Evolutionary conservation across 2,888 invertebrate species (phyloP).

Genomic region (Pilophorus perplexus): DNA sequence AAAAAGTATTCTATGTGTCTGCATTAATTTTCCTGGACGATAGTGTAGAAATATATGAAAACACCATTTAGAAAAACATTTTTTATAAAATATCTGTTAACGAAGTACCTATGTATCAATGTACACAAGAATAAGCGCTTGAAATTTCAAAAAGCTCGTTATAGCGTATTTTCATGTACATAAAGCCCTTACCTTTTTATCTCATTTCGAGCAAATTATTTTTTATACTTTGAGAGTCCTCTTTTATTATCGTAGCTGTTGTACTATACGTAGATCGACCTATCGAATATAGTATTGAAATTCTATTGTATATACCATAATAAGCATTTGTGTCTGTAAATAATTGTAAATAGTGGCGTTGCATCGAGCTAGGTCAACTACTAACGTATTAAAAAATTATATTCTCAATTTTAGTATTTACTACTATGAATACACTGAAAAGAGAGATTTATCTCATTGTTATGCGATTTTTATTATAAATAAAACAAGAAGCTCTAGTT

Average conservation of each 20-base stretch:
- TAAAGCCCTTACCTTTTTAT: slow-evolving; percentile 10
- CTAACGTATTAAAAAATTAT: not conserved
- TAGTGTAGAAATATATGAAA: slow-evolving; percentile 21
- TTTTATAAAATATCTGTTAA: slow-evolving; percentile 10
- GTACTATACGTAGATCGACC: slow-evolving; percentile 9
- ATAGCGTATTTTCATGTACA: slow-evolving; percentile 33
- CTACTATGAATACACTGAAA: not conserved
- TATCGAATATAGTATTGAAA: too few relatives aligned
- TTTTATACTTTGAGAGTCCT: slow-evolving; percentile 33
- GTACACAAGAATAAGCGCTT: slow-evolving; percentile 35
- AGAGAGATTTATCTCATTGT: not conserved
- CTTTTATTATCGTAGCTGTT: not conserved
- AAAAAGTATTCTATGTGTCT: slow-evolving; percentile 19
- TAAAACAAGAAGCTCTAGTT: slow-evolving; percentile 17
- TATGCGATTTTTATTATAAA: slow-evolving; percentile 21
- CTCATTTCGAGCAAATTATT: slow-evolving; percentile 33
- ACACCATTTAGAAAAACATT: slow-evolving; percentile 26
- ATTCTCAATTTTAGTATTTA: slow-evolving; percentile 8
- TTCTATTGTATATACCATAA: too few relatives aligned
- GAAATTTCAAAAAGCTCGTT: slow-evolving; percentile 26
- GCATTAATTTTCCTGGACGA: not conserved
- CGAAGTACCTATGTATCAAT: too few relatives aligned
- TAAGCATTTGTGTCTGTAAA: too few relatives aligned
- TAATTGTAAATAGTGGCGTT: slow-evolving; percentile 21
- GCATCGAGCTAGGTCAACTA: slow-evolving; percentile 13